Evolutionary conservation across 1,140 invertebrate genomes (phyloP), one percentile per base, ranked within the genome.

Genomic region (Drosophila orosa): DNA sequence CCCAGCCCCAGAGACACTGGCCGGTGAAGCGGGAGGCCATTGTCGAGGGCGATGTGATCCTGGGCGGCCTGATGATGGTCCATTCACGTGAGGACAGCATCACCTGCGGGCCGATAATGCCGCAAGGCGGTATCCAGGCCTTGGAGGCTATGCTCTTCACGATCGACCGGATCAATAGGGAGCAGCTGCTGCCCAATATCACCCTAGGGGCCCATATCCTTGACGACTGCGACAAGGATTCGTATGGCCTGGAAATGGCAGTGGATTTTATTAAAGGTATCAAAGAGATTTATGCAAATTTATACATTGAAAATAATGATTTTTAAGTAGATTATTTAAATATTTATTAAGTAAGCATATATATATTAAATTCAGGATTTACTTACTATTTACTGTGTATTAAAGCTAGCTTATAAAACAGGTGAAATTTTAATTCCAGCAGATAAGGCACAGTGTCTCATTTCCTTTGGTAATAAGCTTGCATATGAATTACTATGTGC

Each of bases 61-160:
- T 99, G 0, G 98, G 98, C 5, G 98, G 97, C 0, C 93, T 98
- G 5, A 98, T 98, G 96, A 98, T 98, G 97, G 95, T 98, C 0
- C 97, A 98, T 90, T 96, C 97, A 78, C 92, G 97, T n/a, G 96
- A 97, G 78, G 95, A 96, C 74, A 92, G 93, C 2, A 93, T 95
- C 13, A 96, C 94, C 4, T 98, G 97, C 82, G 97, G 97, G 0
- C 96, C 95, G 0, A 95, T 98, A 4, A 98, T 98, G 97, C 96
- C 97, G 0, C 96, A 98, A 89, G 97, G 97, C 0, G 97, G 97
- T 5, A 93, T 96, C 2, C 95, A 98, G 85, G 96, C 97, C 0
- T 84, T 97, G 12, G 97, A 98, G 90, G 95, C 95, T 0, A 98
- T 98, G 97, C 93, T 98, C 5, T 98, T 95, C 82, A 97, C 97